Percentiles rank a stretch among this genome's conserved stretches.
phyloP scores from a whole-genome alignment of 1,140 invertebrate genomes.

The Drosophila subpulchrella region DNA sequence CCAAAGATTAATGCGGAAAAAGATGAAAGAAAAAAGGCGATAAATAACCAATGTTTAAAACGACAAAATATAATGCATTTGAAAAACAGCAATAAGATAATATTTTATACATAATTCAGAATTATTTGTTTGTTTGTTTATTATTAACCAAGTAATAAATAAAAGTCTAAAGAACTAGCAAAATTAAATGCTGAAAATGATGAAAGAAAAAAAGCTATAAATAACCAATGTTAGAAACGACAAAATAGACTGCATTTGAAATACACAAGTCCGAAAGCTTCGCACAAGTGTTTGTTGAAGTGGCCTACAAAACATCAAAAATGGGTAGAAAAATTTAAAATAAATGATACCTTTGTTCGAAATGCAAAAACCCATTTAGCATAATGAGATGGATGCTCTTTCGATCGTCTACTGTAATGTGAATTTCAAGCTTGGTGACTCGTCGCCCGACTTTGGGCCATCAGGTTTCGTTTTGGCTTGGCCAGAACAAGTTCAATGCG shows the following conservation, averaged over 20 bases:
- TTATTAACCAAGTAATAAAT: too few relatives aligned
- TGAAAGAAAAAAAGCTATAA: neutral
- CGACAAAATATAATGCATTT: too few relatives aligned
- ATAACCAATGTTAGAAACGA: neutral
- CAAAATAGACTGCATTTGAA: neutral
- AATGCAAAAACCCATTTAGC: neutral
- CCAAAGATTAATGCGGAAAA: too few relatives aligned
- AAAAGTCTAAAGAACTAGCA: too few relatives aligned
- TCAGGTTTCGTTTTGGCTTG: slow-evolving; percentile 47
- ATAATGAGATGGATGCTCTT: slow-evolving; percentile 18
- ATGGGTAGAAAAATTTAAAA: neutral
- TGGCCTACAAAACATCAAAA: neutral
- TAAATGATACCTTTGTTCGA: slow-evolving; percentile 1
- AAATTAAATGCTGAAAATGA: neutral
- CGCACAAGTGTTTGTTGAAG: neutral
- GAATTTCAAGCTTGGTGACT: slow-evolving; percentile 5
- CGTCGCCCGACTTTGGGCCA: slow-evolving; percentile 32
- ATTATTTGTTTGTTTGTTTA: neutral
- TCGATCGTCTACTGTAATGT: slow-evolving; percentile 38
- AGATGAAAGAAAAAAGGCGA: too few relatives aligned
- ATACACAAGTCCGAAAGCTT: neutral
- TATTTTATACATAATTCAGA: neutral
- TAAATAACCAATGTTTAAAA: too few relatives aligned
- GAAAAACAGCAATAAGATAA: too few relatives aligned
- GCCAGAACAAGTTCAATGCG: slow-evolving; percentile 49